Conservation (phyloP, 2,888 invertebrate genomes). For the Dermolepida albohirtum region DNA sequence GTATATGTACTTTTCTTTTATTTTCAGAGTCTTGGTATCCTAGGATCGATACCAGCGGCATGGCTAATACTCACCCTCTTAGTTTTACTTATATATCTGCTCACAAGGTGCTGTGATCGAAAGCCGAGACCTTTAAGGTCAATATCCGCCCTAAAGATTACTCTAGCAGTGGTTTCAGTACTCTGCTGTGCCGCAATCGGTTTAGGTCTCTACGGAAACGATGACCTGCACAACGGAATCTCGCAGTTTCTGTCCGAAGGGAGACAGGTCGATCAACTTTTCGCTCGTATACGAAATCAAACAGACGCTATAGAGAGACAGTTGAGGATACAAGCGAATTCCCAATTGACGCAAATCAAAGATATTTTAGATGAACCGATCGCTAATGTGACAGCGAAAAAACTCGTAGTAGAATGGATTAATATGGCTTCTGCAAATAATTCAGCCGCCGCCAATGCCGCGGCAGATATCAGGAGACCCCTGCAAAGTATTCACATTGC, state of each 20-base stretch:
- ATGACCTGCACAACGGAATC: slow-evolving; percentile 92
- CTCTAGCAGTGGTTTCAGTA: slow-evolving; percentile 83
- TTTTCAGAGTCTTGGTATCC: slow-evolving; percentile 89
- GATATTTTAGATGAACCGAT: slow-evolving; percentile 84
- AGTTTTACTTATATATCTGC: slow-evolving; percentile 89
- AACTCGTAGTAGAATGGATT: slow-evolving; percentile 76
- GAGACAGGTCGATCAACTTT: slow-evolving; percentile 82
- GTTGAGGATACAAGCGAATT: slow-evolving; percentile 69
- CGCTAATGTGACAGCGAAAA: slow-evolving; percentile 81
- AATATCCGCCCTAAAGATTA: slow-evolving; percentile 87
- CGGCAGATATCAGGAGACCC: slow-evolving; percentile 74
- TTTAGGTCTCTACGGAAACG: slow-evolving; percentile 93
- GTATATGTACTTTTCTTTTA: slow-evolving; percentile 48
- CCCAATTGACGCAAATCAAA: slow-evolving; percentile 77
- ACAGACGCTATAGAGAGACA: slow-evolving; percentile 82
- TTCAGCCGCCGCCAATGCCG: slow-evolving; percentile 79
- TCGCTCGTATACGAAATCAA: slow-evolving; percentile 85
- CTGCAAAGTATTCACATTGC: slow-evolving; percentile 76
- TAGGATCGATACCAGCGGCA: slow-evolving; percentile 93
- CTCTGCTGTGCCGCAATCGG: slow-evolving; percentile 92
- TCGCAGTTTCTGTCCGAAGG: slow-evolving; percentile 84
- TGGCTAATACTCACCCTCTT: slow-evolving; percentile 92
- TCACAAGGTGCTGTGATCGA: slow-evolving; percentile 95
- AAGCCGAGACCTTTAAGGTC: slow-evolving; percentile 90
- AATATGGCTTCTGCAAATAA: slow-evolving; percentile 80